These are phyloP conservation scores for Lepilemur septentrionalis DNA, from an alignment of 2,797 vertebrate species.

Conservation along the genomic window DNA sequence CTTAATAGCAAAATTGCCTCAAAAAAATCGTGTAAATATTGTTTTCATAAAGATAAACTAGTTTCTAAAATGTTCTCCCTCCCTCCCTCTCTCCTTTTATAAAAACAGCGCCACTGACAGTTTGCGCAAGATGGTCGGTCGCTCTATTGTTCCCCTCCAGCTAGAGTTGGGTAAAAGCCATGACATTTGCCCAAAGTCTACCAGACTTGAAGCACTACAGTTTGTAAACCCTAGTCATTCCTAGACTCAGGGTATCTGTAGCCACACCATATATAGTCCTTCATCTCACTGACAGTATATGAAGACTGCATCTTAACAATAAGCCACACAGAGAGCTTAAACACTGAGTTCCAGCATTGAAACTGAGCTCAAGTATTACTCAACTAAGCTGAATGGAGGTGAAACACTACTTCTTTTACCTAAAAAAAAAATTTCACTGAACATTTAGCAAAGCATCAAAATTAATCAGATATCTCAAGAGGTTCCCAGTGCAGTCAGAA, in stretches of 20 bases:
- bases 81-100: background rate
- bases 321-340: background rate
- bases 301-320: background rate
- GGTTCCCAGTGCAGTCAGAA: background rate
- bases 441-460: background rate
- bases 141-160: too few relatives aligned
- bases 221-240: background rate
- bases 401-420: background rate
- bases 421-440: background rate
- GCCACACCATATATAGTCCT: background rate
- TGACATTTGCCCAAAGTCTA: background rate
- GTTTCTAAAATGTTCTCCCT: background rate
- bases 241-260: background rate
- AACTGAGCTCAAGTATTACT: background rate
- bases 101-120: background rate
- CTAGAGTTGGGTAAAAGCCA: background rate
- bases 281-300: background rate
- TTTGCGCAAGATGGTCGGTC: background rate
- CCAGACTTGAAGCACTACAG: accelerated
- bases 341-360: background rate
- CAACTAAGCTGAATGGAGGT: background rate
- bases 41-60: background rate
- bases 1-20: background rate
- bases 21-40: background rate
- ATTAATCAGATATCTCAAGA: background rate